Percentiles rank a stretch among this genome's conserved stretches.
Evolutionary conservation across 2,113 vertebrate genomes (phyloP).

Genomic region (Sinosuthora webbiana): DNA sequence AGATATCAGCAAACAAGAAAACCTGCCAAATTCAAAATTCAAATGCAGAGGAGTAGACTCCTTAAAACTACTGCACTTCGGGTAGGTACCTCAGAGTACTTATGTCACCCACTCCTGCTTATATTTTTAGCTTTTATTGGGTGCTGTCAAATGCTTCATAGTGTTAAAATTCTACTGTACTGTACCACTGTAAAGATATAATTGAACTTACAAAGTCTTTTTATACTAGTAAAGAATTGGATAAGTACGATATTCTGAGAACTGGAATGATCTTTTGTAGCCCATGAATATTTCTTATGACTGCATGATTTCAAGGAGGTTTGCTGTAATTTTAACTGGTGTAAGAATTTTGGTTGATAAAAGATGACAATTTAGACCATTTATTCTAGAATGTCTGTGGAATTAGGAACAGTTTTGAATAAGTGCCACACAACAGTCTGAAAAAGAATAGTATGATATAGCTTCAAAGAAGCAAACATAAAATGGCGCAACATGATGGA

Average conservation of each 20-base stretch:
- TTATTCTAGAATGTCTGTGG: background rate
- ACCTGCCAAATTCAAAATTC: background rate
- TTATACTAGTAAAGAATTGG: background rate
- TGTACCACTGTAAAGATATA: background rate
- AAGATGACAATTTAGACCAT: background rate
- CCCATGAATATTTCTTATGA: background rate
- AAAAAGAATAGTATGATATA: background rate
- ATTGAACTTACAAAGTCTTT: background rate
- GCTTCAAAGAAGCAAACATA: background rate
- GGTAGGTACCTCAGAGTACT: background rate
- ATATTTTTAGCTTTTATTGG: background rate
- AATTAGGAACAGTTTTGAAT: background rate
- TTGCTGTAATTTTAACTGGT: background rate
- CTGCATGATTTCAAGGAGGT: background rate
- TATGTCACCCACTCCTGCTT: background rate
- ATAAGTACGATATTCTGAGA: background rate
- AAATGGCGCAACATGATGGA: background rate
- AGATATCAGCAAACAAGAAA: background rate
- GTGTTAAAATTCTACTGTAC: background rate
- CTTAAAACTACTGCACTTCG: background rate
- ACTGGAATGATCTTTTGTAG: background rate
- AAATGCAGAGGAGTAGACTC: background rate
- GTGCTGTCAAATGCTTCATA: background rate
- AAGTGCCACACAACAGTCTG: background rate
- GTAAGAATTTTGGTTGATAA: background rate